Evolutionary conservation across 1,140 invertebrate species (phyloP).

Genomic region (Drosophila takahashii): DNA sequence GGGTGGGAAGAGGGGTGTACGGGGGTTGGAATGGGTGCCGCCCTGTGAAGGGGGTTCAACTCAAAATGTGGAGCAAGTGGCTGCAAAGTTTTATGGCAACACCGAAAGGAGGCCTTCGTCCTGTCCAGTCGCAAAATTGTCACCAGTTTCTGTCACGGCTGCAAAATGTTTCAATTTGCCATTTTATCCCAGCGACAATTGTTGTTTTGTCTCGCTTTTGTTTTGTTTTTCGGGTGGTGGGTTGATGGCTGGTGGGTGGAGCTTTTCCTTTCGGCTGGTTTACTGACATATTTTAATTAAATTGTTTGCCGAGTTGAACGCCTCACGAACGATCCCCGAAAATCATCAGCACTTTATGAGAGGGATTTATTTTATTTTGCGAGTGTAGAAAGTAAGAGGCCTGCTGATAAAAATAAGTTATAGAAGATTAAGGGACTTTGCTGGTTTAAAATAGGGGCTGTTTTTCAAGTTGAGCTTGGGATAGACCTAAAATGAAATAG

Average conservation of each 20-base stretch:
- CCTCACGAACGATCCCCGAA: slow-evolving; percentile 14
- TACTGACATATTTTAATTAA: slow-evolving; percentile 80
- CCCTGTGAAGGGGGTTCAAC: slow-evolving; percentile 3
- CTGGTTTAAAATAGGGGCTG: not conserved
- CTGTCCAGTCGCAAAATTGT: slow-evolving; percentile 45
- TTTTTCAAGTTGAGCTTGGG: not conserved
- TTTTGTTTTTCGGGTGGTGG: slow-evolving; percentile 14
- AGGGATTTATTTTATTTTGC: slow-evolving; percentile 7
- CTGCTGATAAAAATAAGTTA: slow-evolving; percentile 13
- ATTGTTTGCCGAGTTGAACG: slow-evolving; percentile 62
- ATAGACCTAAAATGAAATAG: not conserved
- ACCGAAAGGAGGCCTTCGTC: slow-evolving; percentile 45
- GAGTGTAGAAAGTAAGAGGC: not conserved
- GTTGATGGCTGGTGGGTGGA: not conserved
- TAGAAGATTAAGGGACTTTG: not conserved
- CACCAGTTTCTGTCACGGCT: slow-evolving; percentile 51
- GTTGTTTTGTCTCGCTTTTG: slow-evolving; percentile 42
- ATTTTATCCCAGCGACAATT: slow-evolving; percentile 69
- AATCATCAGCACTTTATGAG: slow-evolving; percentile 46
- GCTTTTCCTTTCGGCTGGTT: not conserved
- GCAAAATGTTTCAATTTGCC: slow-evolving; percentile 77
- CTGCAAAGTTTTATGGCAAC: slow-evolving; percentile 80
- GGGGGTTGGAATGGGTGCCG: not conserved
- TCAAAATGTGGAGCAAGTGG: slow-evolving; percentile 76
- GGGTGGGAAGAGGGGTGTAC: not conserved